These are phyloP conservation scores for Psittacula echo DNA, from an alignment of 2,797 vertebrate species.

Conservation along the genomic window DNA sequence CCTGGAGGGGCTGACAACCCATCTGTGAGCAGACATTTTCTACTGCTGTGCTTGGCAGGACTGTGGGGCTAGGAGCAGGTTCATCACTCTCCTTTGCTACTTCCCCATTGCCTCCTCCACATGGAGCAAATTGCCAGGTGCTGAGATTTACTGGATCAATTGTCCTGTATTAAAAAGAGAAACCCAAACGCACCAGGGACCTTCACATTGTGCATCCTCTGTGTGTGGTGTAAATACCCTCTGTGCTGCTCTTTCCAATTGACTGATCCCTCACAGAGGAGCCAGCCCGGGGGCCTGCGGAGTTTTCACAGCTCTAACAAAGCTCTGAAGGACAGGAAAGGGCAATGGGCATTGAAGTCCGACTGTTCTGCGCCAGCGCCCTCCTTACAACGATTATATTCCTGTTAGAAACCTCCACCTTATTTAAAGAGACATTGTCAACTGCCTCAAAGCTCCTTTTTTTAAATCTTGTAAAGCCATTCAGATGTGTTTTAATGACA, in stretches of 20 bases:
- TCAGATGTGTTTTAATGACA: neutral
- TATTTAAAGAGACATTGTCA: slow-evolving; percentile 64
- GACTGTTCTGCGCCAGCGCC: slow-evolving; percentile 31
- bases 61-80: neutral
- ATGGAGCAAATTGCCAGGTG: neutral
- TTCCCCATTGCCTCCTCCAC: neutral
- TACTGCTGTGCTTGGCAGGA: neutral
- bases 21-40: neutral
- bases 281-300: slow-evolving; percentile 26
- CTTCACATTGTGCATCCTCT: neutral
- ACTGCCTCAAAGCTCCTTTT: neutral
- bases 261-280: slow-evolving; percentile 24
- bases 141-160: neutral
- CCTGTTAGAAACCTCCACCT: slow-evolving; percentile 24
- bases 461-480: neutral
- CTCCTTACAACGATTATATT: slow-evolving; percentile 50
- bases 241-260: slow-evolving; percentile 41
- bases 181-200: neutral
- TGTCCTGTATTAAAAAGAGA: neutral
- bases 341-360: slow-evolving; percentile 3
- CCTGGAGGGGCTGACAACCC: neutral
- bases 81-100: neutral
- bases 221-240: neutral
- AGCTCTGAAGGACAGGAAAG: slow-evolving; percentile 58
- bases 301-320: slow-evolving; percentile 39